These are phyloP conservation scores for Morpho deidamia DNA, from an alignment of 2,888 invertebrate species.

Conservation along the genomic window DNA sequence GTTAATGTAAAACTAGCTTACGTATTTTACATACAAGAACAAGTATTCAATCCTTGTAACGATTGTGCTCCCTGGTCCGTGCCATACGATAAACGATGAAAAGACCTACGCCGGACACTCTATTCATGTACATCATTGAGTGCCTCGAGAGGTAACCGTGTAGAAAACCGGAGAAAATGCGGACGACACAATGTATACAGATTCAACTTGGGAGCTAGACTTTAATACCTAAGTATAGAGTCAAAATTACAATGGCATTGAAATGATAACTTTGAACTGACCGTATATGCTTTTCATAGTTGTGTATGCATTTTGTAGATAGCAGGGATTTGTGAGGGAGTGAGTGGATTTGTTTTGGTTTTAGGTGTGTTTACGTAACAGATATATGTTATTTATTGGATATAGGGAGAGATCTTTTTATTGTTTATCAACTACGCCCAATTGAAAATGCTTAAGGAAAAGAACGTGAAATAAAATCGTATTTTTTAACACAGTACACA, in stretches of 20 bases:
- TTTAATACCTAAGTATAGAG: conserved; percentile 6
- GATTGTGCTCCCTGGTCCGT: conserved; percentile 56
- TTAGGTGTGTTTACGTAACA: background rate
- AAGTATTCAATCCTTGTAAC: conserved; percentile 33
- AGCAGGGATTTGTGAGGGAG: conserved; percentile 13
- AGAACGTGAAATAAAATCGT: too few relatives aligned
- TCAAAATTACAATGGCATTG: conserved; percentile 1
- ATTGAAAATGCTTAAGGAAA: too few relatives aligned
- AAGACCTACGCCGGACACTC: conserved; percentile 62
- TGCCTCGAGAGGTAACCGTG: conserved; percentile 44
- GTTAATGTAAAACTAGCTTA: background rate
- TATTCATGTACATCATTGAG: conserved; percentile 66
- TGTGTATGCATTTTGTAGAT: conserved; percentile 18
- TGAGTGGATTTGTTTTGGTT: conserved; percentile 13
- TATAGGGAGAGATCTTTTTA: background rate
- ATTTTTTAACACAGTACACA: too few relatives aligned
- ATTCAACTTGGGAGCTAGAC: background rate
- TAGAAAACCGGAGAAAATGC: conserved; percentile 42
- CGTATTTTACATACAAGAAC: conserved; percentile 4
- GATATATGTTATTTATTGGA: background rate
- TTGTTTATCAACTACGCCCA: background rate
- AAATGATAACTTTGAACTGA: conserved; percentile 6
- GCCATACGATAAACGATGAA: conserved; percentile 59
- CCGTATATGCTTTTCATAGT: conserved; percentile 5
- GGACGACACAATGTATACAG: conserved; percentile 14